A percentile compares a stretch with the other conserved stretches of the same genome.
These are phyloP conservation scores for Centroberyx gerrardi DNA, from an alignment of 2,797 vertebrate species.

Conservation along the genomic window DNA sequence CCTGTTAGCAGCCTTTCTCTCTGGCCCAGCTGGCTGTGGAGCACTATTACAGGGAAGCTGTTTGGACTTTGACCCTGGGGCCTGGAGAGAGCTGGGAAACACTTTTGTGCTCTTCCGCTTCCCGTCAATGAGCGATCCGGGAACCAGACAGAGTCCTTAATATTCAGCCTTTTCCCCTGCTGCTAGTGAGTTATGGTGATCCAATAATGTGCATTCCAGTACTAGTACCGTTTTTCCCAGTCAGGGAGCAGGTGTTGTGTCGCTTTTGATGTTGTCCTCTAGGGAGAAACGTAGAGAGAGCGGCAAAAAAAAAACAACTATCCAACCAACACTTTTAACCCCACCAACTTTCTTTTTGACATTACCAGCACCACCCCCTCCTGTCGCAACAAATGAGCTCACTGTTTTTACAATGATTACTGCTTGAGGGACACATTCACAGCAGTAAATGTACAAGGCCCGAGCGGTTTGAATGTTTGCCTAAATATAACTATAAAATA, in stretches of 20 bases:
- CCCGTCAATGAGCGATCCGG: constrained; percentile 45
- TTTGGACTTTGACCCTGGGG: constrained; percentile 73
- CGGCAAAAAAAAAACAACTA: neutral
- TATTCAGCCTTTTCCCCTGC: constrained; percentile 48
- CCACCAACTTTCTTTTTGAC: constrained; percentile 30
- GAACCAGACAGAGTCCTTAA: constrained; percentile 55
- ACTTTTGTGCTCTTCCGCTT: constrained; percentile 54
- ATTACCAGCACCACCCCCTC: constrained; percentile 32
- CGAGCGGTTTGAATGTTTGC: constrained; percentile 39
- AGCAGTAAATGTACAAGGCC: constrained; percentile 34
- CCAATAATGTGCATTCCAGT: constrained; percentile 63
- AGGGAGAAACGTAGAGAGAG: constrained; percentile 4
- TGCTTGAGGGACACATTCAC: constrained; percentile 49
- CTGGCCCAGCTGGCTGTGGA: constrained; percentile 57
- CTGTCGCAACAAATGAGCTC: constrained; percentile 67
- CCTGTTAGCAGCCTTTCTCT: constrained; percentile 45
- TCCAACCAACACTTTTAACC: neutral
- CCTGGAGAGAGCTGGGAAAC: constrained; percentile 61
- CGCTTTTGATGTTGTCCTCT: constrained; percentile 34
- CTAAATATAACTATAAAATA: constrained; percentile 45
- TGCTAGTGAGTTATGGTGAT: constrained; percentile 49
- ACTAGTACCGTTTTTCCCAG: constrained; percentile 36
- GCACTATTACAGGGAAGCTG: constrained; percentile 69
- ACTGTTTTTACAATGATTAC: constrained; percentile 61
- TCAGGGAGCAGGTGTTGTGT: constrained; percentile 50